phyloP scores from a whole-genome alignment of 2,888 invertebrate species.

The Octonoba sinensis region DNA sequence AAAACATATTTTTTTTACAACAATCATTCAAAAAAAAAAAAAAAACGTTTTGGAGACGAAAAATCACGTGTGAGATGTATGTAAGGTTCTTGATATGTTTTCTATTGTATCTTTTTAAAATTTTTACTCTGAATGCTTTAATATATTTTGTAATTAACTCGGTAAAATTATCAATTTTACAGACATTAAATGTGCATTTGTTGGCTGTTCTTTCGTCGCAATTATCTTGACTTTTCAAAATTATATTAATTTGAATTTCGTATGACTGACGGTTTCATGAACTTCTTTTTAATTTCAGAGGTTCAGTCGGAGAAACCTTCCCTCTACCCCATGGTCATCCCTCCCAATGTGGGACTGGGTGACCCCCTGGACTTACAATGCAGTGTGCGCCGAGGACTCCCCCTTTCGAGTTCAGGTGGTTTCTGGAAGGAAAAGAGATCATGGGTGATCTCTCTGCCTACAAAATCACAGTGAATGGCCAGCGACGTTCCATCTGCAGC shows the following conservation, averaged over 20 bases:
- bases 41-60: no score
- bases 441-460: slow-evolving; percentile 5
- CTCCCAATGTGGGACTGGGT: slow-evolving; percentile 40
- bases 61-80: no score
- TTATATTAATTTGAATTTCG: no score
- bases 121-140: no score
- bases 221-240: no score
- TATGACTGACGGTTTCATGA: no score
- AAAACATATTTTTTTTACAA: no score
- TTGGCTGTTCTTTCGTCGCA: background rate
- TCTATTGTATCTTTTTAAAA: no score
- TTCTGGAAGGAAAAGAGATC: slow-evolving; percentile 33
- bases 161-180: no score
- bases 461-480: slow-evolving; percentile 13
- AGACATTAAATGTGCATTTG: background rate
- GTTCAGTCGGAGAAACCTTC: slow-evolving; percentile 14
- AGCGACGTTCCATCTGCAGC: slow-evolving; percentile 21
- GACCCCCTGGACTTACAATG: slow-evolving; percentile 48
- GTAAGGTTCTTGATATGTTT: no score
- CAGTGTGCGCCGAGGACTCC: slow-evolving; percentile 56
- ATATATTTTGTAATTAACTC: no score
- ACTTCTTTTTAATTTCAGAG: slow-evolving; percentile 22
- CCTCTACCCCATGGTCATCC: slow-evolving; percentile 42
- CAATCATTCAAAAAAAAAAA: no score
- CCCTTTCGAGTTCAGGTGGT: slow-evolving; percentile 64